A percentile compares a stretch with the other conserved stretches of the same genome.
phyloP scores from a whole-genome alignment of 2,797 vertebrate species.

The Eleutherodactylus coqui region DNA sequence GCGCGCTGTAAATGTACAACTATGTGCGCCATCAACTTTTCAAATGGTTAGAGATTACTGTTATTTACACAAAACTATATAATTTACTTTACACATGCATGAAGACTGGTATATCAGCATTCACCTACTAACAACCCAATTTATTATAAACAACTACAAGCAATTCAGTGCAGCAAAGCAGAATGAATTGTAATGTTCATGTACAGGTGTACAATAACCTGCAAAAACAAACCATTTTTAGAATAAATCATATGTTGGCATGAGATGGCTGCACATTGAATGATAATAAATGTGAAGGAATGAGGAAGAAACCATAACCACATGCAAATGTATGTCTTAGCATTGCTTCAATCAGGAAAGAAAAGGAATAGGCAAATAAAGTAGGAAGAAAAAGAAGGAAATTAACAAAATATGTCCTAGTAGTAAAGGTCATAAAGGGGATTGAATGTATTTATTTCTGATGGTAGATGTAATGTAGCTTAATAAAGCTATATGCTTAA shows the following conservation, averaged over 20 bases:
- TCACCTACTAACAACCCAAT: no score
- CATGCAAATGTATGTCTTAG: slow-evolving; percentile 9
- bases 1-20: no score
- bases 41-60: neutral
- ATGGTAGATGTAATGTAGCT: no score
- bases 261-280: neutral
- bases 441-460: neutral
- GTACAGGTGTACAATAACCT: neutral
- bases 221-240: neutral
- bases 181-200: neutral
- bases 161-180: neutral
- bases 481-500: no score
- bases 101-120: neutral
- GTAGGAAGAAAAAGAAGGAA: neutral
- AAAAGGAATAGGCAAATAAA: slow-evolving; percentile 19
- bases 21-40: neutral
- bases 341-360: no score
- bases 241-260: no score
- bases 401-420: neutral
- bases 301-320: slow-evolving; percentile 29
- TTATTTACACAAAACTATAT: neutral
- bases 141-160: no score
- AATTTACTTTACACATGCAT: neutral
- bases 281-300: slow-evolving; percentile 27
- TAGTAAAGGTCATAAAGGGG: neutral